A percentile compares a stretch with the other conserved stretches of the same genome.
phyloP scores from a whole-genome alignment of 2,888 invertebrate species.

The Carpatolechia fugitivella region DNA sequence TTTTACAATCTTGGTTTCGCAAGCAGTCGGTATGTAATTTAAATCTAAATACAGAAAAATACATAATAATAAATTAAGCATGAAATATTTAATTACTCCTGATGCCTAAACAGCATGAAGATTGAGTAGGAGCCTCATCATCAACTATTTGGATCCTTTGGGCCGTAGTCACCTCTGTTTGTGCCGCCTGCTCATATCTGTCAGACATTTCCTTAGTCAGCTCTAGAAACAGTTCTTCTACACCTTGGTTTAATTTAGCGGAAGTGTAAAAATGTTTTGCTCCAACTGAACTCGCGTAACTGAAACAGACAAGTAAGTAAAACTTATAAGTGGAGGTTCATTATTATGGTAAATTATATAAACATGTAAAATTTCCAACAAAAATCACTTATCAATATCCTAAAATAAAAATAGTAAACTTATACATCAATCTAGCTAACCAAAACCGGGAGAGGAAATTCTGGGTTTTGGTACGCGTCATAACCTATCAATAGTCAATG shows the following conservation, averaged over 20 bases:
- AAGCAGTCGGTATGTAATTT: too few species aligned
- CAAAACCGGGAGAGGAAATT: too few species aligned
- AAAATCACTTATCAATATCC: too few species aligned
- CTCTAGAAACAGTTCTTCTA: conserved; percentile 93
- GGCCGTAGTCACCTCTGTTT: conserved; percentile 43
- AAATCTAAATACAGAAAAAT: background rate
- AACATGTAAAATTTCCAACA: too few species aligned
- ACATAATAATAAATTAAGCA: background rate
- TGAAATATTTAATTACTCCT: conserved; percentile 37
- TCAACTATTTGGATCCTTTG: conserved; percentile 66
- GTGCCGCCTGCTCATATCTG: conserved; percentile 34
- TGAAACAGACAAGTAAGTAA: conserved; percentile 44
- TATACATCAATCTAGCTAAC: too few species aligned
- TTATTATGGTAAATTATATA: too few species aligned
- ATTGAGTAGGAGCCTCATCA: conserved; percentile 54
- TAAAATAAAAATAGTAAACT: too few species aligned
- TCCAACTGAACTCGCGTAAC: conserved; percentile 94
- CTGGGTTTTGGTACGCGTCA: too few species aligned
- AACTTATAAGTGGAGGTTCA: too few species aligned
- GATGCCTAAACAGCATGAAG: conserved; percentile 58
- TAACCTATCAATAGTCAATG: background rate
- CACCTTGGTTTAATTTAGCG: conserved; percentile 94
- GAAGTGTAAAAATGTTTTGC: conserved; percentile 96
- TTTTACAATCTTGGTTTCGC: too few species aligned
- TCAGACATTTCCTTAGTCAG: conserved; percentile 88